Evolutionary conservation across 2,888 invertebrate species (phyloP).

Genomic region (Taphrorychus bicolor): DNA sequence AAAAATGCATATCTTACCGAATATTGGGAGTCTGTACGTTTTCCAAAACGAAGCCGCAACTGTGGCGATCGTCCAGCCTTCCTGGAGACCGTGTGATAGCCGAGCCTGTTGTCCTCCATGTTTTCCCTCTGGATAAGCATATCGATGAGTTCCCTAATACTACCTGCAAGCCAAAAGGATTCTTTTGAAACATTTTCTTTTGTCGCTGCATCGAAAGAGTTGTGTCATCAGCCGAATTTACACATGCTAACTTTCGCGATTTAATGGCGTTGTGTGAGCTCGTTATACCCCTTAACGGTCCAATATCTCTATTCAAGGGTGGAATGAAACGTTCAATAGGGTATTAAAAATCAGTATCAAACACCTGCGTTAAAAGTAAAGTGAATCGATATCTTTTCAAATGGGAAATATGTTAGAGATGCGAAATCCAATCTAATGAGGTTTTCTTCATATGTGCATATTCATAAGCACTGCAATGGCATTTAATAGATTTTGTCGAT

Average conservation of each 20-base stretch:
- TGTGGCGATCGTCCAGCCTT: slow-evolving; percentile 81
- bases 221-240: neutral
- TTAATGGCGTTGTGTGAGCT: neutral
- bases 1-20: slow-evolving; percentile 53
- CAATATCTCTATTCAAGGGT: neutral
- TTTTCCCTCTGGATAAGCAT: slow-evolving; percentile 70
- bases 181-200: no score
- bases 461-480: no score
- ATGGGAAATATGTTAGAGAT: neutral
- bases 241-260: neutral
- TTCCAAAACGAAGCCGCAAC: slow-evolving; percentile 77
- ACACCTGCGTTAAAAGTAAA: neutral
- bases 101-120: slow-evolving; percentile 65
- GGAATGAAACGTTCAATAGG: neutral
- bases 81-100: slow-evolving; percentile 75
- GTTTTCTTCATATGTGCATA: no score
- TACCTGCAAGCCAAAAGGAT: no score
- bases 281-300: neutral
- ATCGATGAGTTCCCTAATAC: slow-evolving; percentile 67
- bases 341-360: neutral
- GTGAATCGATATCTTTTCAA: neutral
- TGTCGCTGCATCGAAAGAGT: no score
- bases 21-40: slow-evolving; percentile 75
- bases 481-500: no score
- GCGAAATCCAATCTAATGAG: no score